These are phyloP conservation scores for Diaphora mendica DNA, from an alignment of 2,888 invertebrate genomes.

Conservation along the genomic window DNA sequence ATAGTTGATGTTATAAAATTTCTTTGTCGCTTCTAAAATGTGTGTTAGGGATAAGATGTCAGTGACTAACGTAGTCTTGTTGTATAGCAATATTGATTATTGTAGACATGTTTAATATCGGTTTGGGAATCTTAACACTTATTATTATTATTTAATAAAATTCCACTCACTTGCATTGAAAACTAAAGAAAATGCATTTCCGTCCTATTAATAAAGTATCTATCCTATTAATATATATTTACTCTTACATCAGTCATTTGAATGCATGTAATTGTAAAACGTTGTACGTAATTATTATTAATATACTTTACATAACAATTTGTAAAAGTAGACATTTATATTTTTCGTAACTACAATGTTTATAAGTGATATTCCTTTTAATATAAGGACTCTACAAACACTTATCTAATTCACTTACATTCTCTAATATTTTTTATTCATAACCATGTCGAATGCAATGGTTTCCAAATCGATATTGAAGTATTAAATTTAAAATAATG, in stretches of 20 bases:
- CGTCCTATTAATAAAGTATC: slow-evolving; percentile 42
- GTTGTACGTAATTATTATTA: too few species aligned
- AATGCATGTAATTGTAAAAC: slow-evolving; percentile 20
- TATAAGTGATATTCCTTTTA: neutral
- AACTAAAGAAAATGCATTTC: slow-evolving; percentile 32
- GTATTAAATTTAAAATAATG: slow-evolving; percentile 47
- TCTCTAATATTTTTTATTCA: too few species aligned
- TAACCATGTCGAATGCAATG: neutral
- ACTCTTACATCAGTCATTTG: slow-evolving; percentile 12
- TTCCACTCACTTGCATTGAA: slow-evolving; percentile 5
- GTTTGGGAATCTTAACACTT: slow-evolving; percentile 61
- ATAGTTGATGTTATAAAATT: slow-evolving; percentile 35
- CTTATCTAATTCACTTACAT: neutral
- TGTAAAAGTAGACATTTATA: neutral
- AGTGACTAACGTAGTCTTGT: slow-evolving; percentile 70
- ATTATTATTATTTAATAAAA: neutral
- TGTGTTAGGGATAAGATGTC: slow-evolving; percentile 55
- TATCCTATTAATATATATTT: slow-evolving; percentile 21
- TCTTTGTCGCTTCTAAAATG: slow-evolving; percentile 58
- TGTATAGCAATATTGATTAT: slow-evolving; percentile 77
- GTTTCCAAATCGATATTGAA: slow-evolving; percentile 76
- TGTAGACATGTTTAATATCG: slow-evolving; percentile 74
- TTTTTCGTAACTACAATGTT: neutral
- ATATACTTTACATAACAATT: too few species aligned
- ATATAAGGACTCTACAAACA: neutral